Conservation (phyloP, 2,797 vertebrate genomes). For the Otolemur crassicaudatus region DNA sequence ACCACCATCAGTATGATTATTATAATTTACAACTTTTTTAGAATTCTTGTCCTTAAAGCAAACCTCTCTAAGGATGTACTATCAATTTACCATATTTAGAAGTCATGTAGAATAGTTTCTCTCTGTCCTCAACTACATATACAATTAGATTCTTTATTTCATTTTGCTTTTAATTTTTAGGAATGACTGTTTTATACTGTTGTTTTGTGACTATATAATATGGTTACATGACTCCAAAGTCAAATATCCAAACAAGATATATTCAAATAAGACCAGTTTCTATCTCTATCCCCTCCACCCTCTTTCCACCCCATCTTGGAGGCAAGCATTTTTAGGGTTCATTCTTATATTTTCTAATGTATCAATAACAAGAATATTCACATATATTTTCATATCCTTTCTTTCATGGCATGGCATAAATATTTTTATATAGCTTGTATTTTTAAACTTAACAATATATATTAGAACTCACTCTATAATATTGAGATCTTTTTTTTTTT, state of each 20-base stretch:
- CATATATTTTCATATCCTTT: background rate
- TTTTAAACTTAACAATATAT: background rate
- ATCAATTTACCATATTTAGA: constrained; percentile 32
- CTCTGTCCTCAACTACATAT: background rate
- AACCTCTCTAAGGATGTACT: background rate
- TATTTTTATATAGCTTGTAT: background rate
- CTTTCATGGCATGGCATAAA: background rate
- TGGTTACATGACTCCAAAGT: background rate
- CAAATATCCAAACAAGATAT: background rate
- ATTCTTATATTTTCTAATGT: background rate
- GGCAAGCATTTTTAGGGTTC: background rate
- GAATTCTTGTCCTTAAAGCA: constrained; percentile 17
- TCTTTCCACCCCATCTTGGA: background rate
- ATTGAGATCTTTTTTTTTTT: background rate
- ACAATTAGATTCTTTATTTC: constrained; percentile 44
- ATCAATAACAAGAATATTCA: background rate
- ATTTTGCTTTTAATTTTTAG: constrained; percentile 34
- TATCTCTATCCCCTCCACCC: background rate
- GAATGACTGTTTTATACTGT: constrained; percentile 17
- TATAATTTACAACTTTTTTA: background rate
- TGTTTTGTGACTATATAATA: constrained; percentile 36
- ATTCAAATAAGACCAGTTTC: background rate
- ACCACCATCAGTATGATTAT: background rate
- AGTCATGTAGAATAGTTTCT: constrained; percentile 23
- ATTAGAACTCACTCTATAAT: background rate